Base-by-base conservation (phyloP, 2,888 invertebrate genomes). In the Dicycla oo region DNA sequence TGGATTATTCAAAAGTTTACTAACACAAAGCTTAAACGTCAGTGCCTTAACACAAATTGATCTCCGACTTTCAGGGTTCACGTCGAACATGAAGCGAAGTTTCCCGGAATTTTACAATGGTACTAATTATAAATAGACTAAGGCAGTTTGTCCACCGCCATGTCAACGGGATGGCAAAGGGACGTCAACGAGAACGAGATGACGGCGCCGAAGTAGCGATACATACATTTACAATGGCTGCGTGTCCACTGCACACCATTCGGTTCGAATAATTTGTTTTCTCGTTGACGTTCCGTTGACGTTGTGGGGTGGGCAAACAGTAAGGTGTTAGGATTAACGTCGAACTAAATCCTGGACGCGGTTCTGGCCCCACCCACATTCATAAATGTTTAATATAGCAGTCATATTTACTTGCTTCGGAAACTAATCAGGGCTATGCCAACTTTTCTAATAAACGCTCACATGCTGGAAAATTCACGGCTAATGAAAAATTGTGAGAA, bases 381-480 rank as follows among this genome's bases (percentile, higher is more conserved):
- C 70, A 69, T 69, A 73, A 71, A 58, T 65, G 56, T 40, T 57
- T 73, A 62, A 69, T 69, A 64, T 15, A 58, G 57, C 47, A 71
- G 62, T 81, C 69, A 84, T 84, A 79, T 84, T 81, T 69, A 84
- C 70, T 76, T 69, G 60, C 71, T 84, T 76, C 63, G 53, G 62
- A 66, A 84, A 86, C 85, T 84, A 82, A 84, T 83, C 80, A 80
- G 58, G 77, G 70, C 53, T 58, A 47, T 64, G 40, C 15, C 34
- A 83, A 83, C 81, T 83, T 85, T 83, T 77, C 68, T 80, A 85
- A 83, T 83, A 85, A 83, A 69, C 69, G 62, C 58, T 53, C 62
- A 73, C 64, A 58, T 71, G 70, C 7, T 58, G 66, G 65, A 70
- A 81, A 76, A 73, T 70, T 68, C 58, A 66, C 26, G 34, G 45